Percentiles rank a stretch among this genome's conserved stretches.
Conservation (phyloP, 2,113 vertebrate species). For the Urocolius indicus region DNA sequence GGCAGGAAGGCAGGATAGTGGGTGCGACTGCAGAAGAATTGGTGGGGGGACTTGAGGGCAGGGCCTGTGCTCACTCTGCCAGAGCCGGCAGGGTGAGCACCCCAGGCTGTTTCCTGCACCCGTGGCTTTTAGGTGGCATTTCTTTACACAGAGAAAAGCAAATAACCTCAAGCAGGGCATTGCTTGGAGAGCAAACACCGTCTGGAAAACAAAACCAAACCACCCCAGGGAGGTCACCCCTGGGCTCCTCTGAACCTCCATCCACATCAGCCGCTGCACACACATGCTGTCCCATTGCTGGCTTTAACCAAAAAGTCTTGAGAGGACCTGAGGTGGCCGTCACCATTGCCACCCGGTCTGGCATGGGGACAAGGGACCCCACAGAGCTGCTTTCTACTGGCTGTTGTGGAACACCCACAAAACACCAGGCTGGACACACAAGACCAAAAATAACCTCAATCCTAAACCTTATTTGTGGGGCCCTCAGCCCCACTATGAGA, state of each 20-base stretch:
- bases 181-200: background rate
- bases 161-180: background rate
- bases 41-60: background rate
- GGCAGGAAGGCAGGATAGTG: background rate
- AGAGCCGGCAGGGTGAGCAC: background rate
- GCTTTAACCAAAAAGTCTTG: background rate
- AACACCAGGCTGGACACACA: background rate
- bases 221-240: fast-evolving
- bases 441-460: background rate
- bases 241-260: background rate
- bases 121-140: background rate
- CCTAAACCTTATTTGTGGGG: background rate
- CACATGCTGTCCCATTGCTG: fast-evolving
- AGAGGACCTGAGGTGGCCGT: background rate
- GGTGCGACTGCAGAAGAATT: background rate
- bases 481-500: background rate
- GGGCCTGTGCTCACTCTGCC: background rate
- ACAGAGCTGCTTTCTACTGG: background rate
- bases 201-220: background rate
- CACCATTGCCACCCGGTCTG: fast-evolving
- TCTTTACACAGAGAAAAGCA: constrained; percentile 34
- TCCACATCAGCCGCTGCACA: fast-evolving
- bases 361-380: background rate
- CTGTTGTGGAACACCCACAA: background rate
- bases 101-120: background rate